phyloP scores from a whole-genome alignment of 2,113 vertebrate genomes.

The Prolemur simus region DNA sequence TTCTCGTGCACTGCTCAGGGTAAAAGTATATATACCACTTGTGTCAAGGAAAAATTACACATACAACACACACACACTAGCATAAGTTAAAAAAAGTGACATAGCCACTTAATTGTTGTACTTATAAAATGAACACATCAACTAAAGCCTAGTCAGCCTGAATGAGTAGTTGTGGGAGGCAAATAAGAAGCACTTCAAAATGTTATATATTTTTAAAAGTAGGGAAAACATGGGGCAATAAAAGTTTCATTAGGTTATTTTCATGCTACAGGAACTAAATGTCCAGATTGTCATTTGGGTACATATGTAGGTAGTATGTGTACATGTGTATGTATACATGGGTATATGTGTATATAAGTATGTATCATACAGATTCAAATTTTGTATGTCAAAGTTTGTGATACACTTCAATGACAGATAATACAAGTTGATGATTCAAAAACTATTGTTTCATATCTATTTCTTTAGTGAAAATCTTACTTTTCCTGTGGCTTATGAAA shows the following conservation, averaged over 20 bases:
- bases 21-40: neutral
- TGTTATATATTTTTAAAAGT: neutral
- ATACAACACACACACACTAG: neutral
- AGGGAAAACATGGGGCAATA: neutral
- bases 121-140: slow-evolving; percentile 8
- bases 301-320: neutral
- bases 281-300: neutral
- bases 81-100: neutral
- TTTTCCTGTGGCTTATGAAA: neutral
- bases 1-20: neutral
- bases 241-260: neutral
- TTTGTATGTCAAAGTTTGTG: neutral
- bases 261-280: neutral
- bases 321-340: neutral
- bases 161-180: neutral
- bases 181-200: slow-evolving; percentile 15
- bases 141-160: neutral
- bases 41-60: neutral
- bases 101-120: neutral
- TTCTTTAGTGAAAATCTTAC: neutral
- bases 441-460: neutral
- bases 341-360: neutral
- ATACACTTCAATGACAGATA: neutral
- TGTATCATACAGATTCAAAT: neutral
- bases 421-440: neutral